Evolutionary conservation across 2,113 vertebrate species (phyloP), one percentile per base, ranked within the genome.

Genomic region (Pterocles burchelli): DNA sequence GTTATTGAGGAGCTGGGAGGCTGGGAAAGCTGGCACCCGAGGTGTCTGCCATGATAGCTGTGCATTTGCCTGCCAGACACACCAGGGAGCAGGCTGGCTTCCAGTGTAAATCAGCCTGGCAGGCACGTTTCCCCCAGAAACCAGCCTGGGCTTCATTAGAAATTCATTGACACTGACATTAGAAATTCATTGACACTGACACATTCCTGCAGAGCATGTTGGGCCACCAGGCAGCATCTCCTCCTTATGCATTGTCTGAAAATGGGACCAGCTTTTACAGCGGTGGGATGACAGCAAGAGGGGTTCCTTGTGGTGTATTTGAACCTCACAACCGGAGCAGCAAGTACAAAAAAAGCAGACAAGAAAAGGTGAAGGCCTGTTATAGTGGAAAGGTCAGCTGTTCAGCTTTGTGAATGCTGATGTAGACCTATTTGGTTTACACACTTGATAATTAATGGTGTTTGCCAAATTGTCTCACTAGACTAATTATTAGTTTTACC

Each of bases 401-500:
- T 76, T 96, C 70, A 71, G 76, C 65, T 82, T 45, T 71, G 61
- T 61, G 36, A 68, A 75, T 89, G 71, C 65, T 84, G 71, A 61
- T 71, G 46, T 66, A 93, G 78, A 85, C 28, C 31, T 78, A 14
- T 92, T 94, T 84, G 84, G 61, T 81, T 95, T 93, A 78, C 87
- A 71, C 62, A 45, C 34, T 79, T 88, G 88, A 59, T 89, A 87
- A 96, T 95, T 74, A 89, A 80, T 77, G 46, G 34, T 55, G 52
- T 90, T 95, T 87, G 79, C 75, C 52, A 61, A 59, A 70, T 77
- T 85, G 71, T 71, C 62, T 95, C 46, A 26, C 65, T 34, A 85
- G 88, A 70, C 54, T 93, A 90, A 93, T 88, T 55, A 82, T 77
- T 87, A 68, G 26, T 89, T 96, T 90, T 94, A 58, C 54, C 55